phyloP scores from a whole-genome alignment of 92 coral and sea anemone genomes.

The Desmophyllum pertusum region DNA sequence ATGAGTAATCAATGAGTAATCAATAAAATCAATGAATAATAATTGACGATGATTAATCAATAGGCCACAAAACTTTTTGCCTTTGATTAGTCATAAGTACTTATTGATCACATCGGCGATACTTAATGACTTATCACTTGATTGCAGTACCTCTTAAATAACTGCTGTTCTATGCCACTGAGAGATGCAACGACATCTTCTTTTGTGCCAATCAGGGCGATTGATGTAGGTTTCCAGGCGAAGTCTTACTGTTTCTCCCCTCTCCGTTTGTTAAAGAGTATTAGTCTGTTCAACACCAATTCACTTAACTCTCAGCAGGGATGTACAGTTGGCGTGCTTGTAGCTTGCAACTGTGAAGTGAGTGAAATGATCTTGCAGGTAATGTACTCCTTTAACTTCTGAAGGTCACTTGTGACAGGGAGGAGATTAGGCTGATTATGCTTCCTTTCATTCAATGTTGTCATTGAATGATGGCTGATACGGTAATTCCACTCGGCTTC shows the following conservation, averaged over 20 bases:
- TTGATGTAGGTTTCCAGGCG: slow-evolving; percentile 24
- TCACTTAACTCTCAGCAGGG: slow-evolving; percentile 42
- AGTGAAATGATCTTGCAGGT: slow-evolving; percentile 31
- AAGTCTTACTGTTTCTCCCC: slow-evolving; percentile 52
- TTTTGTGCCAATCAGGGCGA: slow-evolving; percentile 48
- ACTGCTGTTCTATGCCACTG: slow-evolving; percentile 28
- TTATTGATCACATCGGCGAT: too few species aligned
- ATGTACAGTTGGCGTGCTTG: neutral
- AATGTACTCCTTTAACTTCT: slow-evolving; percentile 43
- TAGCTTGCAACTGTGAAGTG: slow-evolving; percentile 7
- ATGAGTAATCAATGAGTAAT: too few species aligned
- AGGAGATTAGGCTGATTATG: slow-evolving; percentile 30
- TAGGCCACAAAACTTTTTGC: too few species aligned
- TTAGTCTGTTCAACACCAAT: slow-evolving; percentile 30
- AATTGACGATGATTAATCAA: too few species aligned
- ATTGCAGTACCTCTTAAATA: slow-evolving; percentile 48
- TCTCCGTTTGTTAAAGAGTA: slow-evolving; percentile 51
- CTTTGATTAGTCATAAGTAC: too few species aligned
- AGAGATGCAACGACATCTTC: slow-evolving; percentile 39
- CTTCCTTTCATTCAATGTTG: slow-evolving; percentile 37
- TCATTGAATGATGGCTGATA: slow-evolving; percentile 36
- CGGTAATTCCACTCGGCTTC: slow-evolving; percentile 52
- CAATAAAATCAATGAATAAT: too few species aligned
- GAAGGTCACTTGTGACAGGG: slow-evolving; percentile 44
- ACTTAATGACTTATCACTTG: too few species aligned